Conservation (phyloP, 2,797 vertebrate genomes). For the Helarctos malayanus region DNA sequence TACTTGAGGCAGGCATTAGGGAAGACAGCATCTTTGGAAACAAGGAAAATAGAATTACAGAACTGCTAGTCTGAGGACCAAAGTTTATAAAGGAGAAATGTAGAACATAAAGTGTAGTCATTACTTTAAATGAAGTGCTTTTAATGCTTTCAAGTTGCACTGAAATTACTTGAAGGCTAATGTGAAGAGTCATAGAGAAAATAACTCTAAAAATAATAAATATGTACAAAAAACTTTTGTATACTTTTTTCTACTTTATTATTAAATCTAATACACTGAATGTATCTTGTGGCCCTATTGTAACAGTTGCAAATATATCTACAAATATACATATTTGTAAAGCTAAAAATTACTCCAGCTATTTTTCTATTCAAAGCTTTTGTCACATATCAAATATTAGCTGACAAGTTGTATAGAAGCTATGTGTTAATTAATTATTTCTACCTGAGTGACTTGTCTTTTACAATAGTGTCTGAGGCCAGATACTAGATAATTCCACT, state of each 20-base stretch:
- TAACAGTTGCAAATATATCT: neutral
- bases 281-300: neutral
- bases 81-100: neutral
- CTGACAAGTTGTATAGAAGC: constrained; percentile 34
- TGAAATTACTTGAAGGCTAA: neutral
- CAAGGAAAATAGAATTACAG: neutral
- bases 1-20: neutral
- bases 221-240: neutral
- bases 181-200: neutral
- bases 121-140: neutral
- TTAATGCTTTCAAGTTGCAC: neutral
- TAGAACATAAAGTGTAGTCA: neutral
- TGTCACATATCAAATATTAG: neutral
- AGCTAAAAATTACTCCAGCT: neutral
- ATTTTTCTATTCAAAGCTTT: neutral
- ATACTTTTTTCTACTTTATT: neutral
- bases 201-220: neutral
- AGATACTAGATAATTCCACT: neutral
- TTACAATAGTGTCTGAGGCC: neutral
- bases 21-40: neutral
- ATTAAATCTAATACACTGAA: neutral
- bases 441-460: neutral
- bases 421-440: constrained; percentile 45
- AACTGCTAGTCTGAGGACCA: neutral
- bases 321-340: neutral